These are phyloP conservation scores for Sceloporus tristichus DNA, from an alignment of 2,113 vertebrate genomes.

Conservation along the genomic window DNA sequence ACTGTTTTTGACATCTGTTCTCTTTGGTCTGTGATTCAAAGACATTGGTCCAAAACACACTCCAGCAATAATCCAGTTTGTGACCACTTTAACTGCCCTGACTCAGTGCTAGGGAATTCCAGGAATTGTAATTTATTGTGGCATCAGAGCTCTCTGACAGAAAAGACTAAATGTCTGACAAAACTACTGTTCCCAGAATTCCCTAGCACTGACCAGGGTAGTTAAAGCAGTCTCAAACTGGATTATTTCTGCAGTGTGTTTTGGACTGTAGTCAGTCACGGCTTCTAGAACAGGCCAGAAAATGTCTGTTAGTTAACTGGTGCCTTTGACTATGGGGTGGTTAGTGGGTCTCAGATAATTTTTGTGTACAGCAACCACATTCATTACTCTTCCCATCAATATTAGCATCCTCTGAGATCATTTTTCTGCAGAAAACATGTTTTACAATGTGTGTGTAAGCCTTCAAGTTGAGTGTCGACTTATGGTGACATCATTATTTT, in stretches of 20 bases:
- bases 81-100: too few relatives aligned
- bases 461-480: too few relatives aligned
- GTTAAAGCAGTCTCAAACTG: too few relatives aligned
- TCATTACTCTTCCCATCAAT: not conserved
- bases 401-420: conserved; percentile 24
- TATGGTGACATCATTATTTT: too few relatives aligned
- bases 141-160: too few relatives aligned
- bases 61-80: too few relatives aligned
- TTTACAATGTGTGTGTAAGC: conserved; percentile 7
- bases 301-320: conserved; percentile 8
- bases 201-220: too few relatives aligned
- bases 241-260: too few relatives aligned
- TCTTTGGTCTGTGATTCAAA: conserved; percentile 46
- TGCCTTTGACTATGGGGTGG: not conserved
- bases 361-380: not conserved
- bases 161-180: too few relatives aligned
- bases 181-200: too few relatives aligned
- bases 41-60: not conserved
- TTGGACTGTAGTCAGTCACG: not conserved
- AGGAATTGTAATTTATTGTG: too few relatives aligned
- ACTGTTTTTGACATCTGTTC: not conserved
- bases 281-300: conserved; percentile 39
- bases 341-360: not conserved
- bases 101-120: too few relatives aligned
- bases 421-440: conserved; percentile 48